These are phyloP conservation scores for Symphodus melops DNA, from an alignment of 2,113 vertebrate species.

Conservation along the genomic window DNA sequence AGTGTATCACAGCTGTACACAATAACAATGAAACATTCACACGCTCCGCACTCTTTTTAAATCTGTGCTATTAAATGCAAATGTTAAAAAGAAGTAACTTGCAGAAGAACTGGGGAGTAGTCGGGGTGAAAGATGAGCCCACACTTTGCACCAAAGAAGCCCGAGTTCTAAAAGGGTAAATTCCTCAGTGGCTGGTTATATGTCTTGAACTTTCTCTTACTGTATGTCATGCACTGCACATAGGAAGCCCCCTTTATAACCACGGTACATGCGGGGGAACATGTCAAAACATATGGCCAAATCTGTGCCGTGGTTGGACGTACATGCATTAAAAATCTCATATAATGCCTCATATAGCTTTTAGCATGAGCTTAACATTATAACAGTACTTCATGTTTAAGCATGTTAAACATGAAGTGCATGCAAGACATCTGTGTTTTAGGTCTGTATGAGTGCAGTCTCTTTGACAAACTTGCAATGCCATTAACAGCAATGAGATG, in stretches of 20 bases:
- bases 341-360: background rate
- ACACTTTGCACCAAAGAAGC: conserved; percentile 4
- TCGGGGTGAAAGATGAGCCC: conserved; percentile 13
- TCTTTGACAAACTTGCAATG: background rate
- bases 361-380: background rate
- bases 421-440: background rate
- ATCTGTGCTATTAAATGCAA: background rate
- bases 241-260: conserved; percentile 28
- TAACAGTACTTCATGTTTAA: no score
- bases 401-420: background rate
- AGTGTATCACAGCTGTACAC: background rate
- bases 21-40: background rate
- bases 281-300: conserved; percentile 1
- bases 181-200: conserved; percentile 9
- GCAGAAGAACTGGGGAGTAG: background rate
- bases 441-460: background rate
- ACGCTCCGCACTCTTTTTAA: background rate
- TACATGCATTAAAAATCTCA: background rate
- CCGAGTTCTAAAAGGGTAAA: conserved; percentile 28
- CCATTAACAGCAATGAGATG: background rate
- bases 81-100: background rate
- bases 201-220: background rate
- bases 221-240: conserved; percentile 31
- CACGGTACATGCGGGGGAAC: conserved; percentile 2
- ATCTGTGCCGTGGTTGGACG: background rate